Evolutionary conservation across 2,888 invertebrate species (phyloP).

Genomic region (Lepidocyrtoides sp.): DNA sequence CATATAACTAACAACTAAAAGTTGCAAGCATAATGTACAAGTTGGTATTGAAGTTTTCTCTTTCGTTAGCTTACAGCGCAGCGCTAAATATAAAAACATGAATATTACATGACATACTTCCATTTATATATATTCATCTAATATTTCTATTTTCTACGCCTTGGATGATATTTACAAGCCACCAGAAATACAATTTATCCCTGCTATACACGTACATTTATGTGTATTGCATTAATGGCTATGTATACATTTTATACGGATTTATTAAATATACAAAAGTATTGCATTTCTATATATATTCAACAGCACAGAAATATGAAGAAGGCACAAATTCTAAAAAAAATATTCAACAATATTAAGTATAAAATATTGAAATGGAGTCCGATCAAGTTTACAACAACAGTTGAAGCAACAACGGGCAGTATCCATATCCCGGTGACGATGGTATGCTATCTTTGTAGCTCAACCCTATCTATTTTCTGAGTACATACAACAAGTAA

Average conservation of each 20-base stretch:
- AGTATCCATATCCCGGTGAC: conserved; percentile 43
- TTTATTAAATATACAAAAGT: no score
- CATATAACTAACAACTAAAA: not conserved
- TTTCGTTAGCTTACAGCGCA: not conserved
- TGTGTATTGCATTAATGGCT: no score
- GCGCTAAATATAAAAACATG: conserved; percentile 37
- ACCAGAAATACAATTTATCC: no score
- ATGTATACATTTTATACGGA: no score
- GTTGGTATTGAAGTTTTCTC: conserved; percentile 14
- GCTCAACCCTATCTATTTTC: not conserved
- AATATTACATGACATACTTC: conserved; percentile 58
- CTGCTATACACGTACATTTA: no score
- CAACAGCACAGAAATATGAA: no score
- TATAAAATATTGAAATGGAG: conserved; percentile 24
- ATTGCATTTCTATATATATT: no score
- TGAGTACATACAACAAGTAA: not conserved
- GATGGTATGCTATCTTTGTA: not conserved
- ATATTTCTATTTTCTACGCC: no score
- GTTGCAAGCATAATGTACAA: conserved; percentile 10
- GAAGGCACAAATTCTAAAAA: no score
- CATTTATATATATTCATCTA: conserved; percentile 8
- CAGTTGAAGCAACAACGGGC: not conserved
- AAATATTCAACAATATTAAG: not conserved
- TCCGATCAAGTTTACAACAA: conserved; percentile 27
- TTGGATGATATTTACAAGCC: no score